Evolutionary conservation across 2,113 vertebrate species (phyloP).

Genomic region (Carassius carassius): DNA sequence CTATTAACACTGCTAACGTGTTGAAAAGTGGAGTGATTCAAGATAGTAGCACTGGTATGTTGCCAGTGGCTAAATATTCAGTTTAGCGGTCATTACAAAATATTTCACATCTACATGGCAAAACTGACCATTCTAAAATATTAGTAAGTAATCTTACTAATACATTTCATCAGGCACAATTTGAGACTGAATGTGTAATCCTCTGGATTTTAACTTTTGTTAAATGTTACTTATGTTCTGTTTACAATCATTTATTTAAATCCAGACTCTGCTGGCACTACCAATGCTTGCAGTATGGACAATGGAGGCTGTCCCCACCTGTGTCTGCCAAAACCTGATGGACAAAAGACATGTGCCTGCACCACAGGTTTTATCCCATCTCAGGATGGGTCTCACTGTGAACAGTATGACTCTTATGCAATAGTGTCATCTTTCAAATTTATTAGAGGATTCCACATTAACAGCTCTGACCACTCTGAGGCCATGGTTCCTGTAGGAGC

Average conservation of each 20-base stretch:
- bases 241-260: neutral
- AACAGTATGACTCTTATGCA: slow-evolving; percentile 73
- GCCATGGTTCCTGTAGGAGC: slow-evolving; percentile 73
- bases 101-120: neutral
- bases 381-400: slow-evolving; percentile 66
- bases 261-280: slow-evolving; percentile 69
- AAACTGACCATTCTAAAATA: neutral
- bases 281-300: slow-evolving; percentile 72
- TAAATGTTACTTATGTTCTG: neutral
- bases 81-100: neutral
- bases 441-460: slow-evolving; percentile 76
- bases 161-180: neutral
- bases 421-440: slow-evolving; percentile 64
- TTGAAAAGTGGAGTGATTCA: neutral
- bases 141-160: neutral
- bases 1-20: neutral
- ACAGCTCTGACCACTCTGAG: slow-evolving; percentile 77
- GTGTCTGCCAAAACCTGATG: slow-evolving; percentile 71
- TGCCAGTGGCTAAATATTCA: neutral
- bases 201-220: no score
- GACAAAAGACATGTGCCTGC: slow-evolving; percentile 71
- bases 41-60: neutral
- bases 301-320: slow-evolving; percentile 75
- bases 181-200: neutral
- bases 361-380: slow-evolving; percentile 72